Base-by-base conservation (phyloP, 2,113 vertebrate genomes). In the Eptatretus burgeri region DNA sequence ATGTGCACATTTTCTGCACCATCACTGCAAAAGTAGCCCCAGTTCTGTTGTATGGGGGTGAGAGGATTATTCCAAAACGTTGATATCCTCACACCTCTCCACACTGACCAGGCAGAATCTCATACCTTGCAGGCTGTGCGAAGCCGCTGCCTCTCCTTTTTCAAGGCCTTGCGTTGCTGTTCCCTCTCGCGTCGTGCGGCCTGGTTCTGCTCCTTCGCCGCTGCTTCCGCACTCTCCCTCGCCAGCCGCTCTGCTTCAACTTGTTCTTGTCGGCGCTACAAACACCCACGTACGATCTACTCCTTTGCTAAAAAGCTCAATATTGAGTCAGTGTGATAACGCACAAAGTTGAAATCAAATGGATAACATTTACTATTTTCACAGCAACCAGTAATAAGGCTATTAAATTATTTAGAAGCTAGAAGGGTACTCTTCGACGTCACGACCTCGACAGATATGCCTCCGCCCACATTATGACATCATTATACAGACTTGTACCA, bases 91-190 rank as follows among this genome's bases (percentile, higher is more conserved):
- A 41, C 27, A 41, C 27, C 27, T 7, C 27, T 41, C 27, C 27
- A 41, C 27, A 41, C 7, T 41, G 27, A 41, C 27, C 27, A 41
- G 27, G 27, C 27, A 41, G 27, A 41, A 41, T 41, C 27, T 41
- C 27, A 2, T 69, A 89, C 91, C 83, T 98, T 98, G 79, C 91
- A 98, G 2, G 78, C 80, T 1, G 81, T 93, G 72, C 91, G 80
- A 71, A 98, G 81, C 73, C 88, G 93, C 72, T 91, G 85, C 63
- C 91, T 77, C 77, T 98, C 91, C 68, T 93, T 98, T 73, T 98
- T 98, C 71, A 94, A 80, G 16, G 89, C 89, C 69, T 94, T 95
- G 75, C 95, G 95, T 78, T 94, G 89, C 62, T 84, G 83, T 62
- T 98, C 91, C 66, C 95, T 98, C 74, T 98, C 91, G 50, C 91